phyloP scores from a whole-genome alignment of 2,797 vertebrate genomes.

The Microhierax caerulescens region DNA sequence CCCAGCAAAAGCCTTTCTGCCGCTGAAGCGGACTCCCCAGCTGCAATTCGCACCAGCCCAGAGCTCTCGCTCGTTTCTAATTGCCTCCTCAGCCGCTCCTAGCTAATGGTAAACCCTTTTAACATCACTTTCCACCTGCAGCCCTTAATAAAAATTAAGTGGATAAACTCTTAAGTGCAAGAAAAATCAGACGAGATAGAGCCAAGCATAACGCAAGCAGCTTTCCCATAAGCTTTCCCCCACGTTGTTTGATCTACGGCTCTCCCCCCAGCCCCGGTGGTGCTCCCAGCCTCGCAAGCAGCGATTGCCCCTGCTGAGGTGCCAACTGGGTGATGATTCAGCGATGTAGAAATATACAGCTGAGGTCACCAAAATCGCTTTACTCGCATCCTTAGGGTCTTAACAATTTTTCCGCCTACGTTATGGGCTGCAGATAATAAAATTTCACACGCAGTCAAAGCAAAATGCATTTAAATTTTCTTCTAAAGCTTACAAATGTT shows the following conservation, averaged over 20 bases:
- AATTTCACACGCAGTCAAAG: neutral
- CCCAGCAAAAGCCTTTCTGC: neutral
- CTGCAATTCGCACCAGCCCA: neutral
- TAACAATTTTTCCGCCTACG: neutral
- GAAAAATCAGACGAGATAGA: neutral
- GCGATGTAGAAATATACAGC: neutral
- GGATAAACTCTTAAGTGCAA: neutral
- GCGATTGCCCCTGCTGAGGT: neutral
- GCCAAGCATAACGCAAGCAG: neutral
- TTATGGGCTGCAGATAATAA: neutral
- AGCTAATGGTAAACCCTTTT: conserved; percentile 6
- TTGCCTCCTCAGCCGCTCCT: conserved; percentile 1
- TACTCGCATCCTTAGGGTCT: neutral
- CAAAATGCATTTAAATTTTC: neutral
- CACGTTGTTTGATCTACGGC: neutral
- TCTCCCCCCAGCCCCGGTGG: neutral
- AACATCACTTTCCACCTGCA: conserved; percentile 28
- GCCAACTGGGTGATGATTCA: neutral
- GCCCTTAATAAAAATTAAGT: neutral
- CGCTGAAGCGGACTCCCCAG: neutral
- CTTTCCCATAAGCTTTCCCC: neutral
- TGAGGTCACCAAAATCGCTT: neutral
- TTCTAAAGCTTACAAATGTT: neutral
- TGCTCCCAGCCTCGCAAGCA: neutral
- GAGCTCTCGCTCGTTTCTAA: neutral